These are phyloP conservation scores for Zaprionus nigranus DNA, from an alignment of 1,140 invertebrate species.

Conservation along the genomic window DNA sequence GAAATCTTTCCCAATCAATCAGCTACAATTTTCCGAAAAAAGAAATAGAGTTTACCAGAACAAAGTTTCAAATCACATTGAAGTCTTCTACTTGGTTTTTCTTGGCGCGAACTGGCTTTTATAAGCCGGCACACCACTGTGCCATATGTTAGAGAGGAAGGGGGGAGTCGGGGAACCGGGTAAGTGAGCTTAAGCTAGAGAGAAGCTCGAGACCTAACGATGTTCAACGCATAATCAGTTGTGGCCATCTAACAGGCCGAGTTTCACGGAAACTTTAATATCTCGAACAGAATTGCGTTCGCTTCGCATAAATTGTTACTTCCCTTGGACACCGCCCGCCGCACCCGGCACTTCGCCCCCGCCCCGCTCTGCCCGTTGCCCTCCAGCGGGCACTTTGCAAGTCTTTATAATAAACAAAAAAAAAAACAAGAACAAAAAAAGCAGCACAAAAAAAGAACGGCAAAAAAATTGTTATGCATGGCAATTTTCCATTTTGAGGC, in stretches of 20 bases:
- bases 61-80: background rate
- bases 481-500: slow-evolving; percentile 81
- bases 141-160: background rate
- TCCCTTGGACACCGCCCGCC: background rate
- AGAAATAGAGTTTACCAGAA: background rate
- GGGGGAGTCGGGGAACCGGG: background rate
- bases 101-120: background rate
- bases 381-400: slow-evolving; percentile 54
- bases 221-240: slow-evolving; percentile 32
- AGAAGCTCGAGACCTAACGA: slow-evolving; percentile 19
- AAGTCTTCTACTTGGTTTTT: background rate
- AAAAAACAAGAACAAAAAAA: slow-evolving; percentile 10
- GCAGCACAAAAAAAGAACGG: slow-evolving; percentile 17
- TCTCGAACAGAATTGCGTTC: slow-evolving; percentile 71
- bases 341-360: too few species aligned
- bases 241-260: slow-evolving; percentile 28
- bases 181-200: too few species aligned
- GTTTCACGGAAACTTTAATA: slow-evolving; percentile 47
- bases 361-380: slow-evolving; percentile 4
- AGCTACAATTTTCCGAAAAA: background rate
- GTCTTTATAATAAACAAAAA: slow-evolving; percentile 70
- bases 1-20: background rate
- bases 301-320: slow-evolving; percentile 70
- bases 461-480: slow-evolving; percentile 75
- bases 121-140: background rate